Percentiles rank a stretch among this genome's conserved stretches.
Conservation (phyloP, 2,797 vertebrate genomes). For the Mus caroli region DNA sequence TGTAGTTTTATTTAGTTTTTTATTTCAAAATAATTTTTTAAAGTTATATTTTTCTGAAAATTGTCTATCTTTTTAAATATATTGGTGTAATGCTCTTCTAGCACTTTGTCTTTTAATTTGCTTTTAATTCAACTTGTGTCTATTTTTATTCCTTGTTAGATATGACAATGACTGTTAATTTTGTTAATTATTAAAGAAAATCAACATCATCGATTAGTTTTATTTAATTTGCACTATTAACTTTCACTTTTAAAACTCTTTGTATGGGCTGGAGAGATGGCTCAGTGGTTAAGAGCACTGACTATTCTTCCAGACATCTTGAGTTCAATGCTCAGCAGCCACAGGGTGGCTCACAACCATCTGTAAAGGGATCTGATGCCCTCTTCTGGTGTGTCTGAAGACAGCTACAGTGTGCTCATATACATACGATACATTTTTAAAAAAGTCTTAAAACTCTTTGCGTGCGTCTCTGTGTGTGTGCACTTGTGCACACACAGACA, state of each 20-base stretch:
- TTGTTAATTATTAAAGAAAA: slow-evolving; percentile 29
- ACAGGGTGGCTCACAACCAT: not conserved
- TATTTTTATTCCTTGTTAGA: not conserved
- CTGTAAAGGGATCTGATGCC: not conserved
- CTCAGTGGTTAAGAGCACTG: not conserved
- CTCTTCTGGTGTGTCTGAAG: not conserved
- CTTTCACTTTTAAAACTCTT: not conserved
- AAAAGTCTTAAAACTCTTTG: no score
- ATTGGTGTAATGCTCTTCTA: not conserved
- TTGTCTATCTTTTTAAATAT: slow-evolving; percentile 38
- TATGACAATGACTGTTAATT: not conserved
- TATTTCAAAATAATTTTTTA: slow-evolving; percentile 42
- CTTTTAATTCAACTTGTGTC: not conserved
- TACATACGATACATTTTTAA: no score
- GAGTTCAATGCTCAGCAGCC: not conserved
- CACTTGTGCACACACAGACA: no score
- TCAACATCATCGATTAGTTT: not conserved
- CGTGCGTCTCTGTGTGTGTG: not conserved
- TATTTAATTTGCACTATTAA: slow-evolving; percentile 12
- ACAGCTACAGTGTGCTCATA: no score
- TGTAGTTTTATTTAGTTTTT: slow-evolving; percentile 29
- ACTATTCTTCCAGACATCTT: not conserved
- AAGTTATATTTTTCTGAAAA: not conserved
- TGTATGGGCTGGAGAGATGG: not conserved
- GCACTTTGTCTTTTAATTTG: slow-evolving; percentile 36